These are phyloP conservation scores for Sebastes iracundus DNA, from an alignment of 2,797 vertebrate species.

Conservation along the genomic window DNA sequence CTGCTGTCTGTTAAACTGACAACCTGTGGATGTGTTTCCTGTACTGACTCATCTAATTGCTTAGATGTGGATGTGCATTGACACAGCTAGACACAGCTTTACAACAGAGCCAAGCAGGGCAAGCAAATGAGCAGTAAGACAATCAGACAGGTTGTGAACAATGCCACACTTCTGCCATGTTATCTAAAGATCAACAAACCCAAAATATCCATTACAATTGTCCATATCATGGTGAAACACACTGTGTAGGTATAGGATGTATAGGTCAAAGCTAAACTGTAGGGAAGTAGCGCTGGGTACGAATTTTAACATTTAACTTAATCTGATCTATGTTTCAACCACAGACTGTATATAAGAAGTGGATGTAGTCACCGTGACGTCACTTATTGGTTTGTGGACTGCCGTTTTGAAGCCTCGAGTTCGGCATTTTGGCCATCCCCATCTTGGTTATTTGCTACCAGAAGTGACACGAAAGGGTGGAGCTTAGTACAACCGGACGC, in stretches of 20 bases:
- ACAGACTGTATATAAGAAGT: no score
- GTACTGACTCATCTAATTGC: background rate
- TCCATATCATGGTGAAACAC: background rate
- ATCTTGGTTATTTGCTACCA: no score
- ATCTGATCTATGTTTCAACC: background rate
- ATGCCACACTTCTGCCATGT: constrained; percentile 7
- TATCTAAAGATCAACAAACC: background rate
- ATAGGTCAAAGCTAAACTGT: background rate
- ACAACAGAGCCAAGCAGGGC: constrained; percentile 7
- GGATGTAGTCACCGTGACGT: no score
- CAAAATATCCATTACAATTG: background rate
- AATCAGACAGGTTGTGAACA: constrained; percentile 17
- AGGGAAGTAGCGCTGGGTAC: background rate
- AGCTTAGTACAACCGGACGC: no score
- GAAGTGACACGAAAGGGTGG: no score
- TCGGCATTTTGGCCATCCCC: no score
- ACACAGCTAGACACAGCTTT: background rate
- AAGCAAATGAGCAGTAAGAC: constrained; percentile 17
- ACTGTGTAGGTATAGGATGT: background rate
- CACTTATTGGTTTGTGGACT: no score
- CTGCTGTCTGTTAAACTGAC: background rate
- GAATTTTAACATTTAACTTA: background rate
- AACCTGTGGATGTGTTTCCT: background rate
- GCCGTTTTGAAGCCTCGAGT: no score
- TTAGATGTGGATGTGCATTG: background rate